Evolutionary conservation across 2,797 vertebrate genomes (phyloP).

Genomic region (Gymnoscopelus braueri): DNA sequence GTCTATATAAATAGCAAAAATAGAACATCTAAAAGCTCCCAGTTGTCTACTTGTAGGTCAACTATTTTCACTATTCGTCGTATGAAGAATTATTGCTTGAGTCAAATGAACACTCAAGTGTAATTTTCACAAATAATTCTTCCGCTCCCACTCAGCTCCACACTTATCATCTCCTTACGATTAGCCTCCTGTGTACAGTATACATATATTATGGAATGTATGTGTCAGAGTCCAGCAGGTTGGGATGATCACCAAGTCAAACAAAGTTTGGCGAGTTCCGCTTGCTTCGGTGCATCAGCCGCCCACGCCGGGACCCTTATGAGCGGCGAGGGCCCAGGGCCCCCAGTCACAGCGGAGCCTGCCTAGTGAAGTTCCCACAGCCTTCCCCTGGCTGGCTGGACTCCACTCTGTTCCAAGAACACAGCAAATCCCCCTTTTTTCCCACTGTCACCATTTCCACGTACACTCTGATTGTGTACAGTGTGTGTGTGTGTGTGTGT

Average conservation of each 20-base stretch:
- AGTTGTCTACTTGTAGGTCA: too few species aligned
- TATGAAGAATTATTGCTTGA: too few species aligned
- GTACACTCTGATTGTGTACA: too few species aligned
- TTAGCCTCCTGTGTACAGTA: background rate
- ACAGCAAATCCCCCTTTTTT: slow-evolving; percentile 42
- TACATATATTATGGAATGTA: too few species aligned
- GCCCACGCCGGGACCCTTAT: slow-evolving; percentile 58
- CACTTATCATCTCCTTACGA: background rate
- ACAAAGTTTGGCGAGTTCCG: slow-evolving; percentile 53
- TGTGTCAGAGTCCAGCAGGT: slow-evolving; percentile 27
- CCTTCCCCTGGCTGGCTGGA: slow-evolving; percentile 22
- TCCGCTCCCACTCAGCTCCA: background rate
- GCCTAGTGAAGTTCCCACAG: slow-evolving; percentile 52
- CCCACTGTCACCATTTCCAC: too few species aligned
- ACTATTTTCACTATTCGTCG: too few species aligned
- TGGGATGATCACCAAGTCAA: slow-evolving; percentile 65
- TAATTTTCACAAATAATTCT: too few species aligned
- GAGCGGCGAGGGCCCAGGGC: slow-evolving; percentile 30
- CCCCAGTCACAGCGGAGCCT: slow-evolving; percentile 33
- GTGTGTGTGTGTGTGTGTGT: slow-evolving; percentile 1
- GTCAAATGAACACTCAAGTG: too few species aligned
- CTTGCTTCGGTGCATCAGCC: slow-evolving; percentile 43
- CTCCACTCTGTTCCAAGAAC: slow-evolving; percentile 2
- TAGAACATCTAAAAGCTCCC: too few species aligned
- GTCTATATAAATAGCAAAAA: too few species aligned